Percentiles rank a stretch among this genome's conserved stretches.
Evolutionary conservation across 2,113 vertebrate species (phyloP).

Genomic region (Centrocercus urophasianus): DNA sequence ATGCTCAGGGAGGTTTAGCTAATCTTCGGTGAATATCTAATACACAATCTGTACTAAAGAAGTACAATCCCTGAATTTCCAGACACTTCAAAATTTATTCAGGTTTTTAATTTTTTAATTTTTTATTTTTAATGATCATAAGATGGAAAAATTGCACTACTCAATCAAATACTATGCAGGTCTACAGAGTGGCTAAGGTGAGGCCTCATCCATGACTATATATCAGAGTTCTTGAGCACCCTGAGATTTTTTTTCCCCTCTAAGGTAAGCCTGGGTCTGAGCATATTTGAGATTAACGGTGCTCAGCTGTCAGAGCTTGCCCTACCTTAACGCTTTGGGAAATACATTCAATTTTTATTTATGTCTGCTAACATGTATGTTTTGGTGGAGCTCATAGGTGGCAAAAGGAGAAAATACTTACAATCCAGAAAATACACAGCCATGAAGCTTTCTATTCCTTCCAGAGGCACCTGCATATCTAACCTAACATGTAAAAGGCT

Average conservation of each 20-base stretch:
- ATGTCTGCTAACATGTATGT: neutral
- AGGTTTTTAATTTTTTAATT: neutral
- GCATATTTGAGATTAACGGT: neutral
- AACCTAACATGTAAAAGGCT: neutral
- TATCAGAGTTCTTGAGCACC: neutral
- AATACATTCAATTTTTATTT: neutral
- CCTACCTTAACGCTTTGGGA: neutral
- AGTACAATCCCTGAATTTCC: neutral
- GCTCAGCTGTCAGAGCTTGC: neutral
- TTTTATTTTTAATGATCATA: neutral
- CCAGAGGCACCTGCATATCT: neutral
- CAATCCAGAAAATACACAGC: conserved; percentile 15
- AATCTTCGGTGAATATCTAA: neutral
- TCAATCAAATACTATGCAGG: neutral
- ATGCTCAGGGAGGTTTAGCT: neutral
- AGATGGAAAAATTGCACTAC: neutral
- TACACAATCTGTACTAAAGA: neutral
- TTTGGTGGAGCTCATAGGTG: neutral
- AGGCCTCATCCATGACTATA: neutral
- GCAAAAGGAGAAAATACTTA: neutral
- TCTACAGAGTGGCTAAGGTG: neutral
- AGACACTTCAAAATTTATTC: neutral
- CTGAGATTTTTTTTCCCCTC: neutral
- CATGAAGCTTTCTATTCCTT: neutral
- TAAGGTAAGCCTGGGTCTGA: neutral